Conservation (phyloP, 2,113 vertebrate genomes). For the Piprites chloris region DNA sequence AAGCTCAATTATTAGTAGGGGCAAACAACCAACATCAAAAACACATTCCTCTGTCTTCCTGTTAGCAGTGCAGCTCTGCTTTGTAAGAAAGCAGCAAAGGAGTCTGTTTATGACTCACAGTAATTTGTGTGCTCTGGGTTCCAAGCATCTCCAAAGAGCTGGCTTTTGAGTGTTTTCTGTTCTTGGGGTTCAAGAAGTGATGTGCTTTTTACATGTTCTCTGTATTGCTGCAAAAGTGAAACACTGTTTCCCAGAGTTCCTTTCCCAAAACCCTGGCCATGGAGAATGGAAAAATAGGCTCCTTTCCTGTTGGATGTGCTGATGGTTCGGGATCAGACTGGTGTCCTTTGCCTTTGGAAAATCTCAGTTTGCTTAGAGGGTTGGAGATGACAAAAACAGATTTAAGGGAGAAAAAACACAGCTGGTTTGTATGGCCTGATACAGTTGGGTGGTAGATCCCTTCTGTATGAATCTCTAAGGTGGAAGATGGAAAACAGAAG, state of each 20-base stretch:
- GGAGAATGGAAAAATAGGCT: not conserved
- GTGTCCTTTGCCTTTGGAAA: not conserved
- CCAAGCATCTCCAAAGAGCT: not conserved
- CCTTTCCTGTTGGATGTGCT: not conserved
- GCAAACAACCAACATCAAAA: not conserved
- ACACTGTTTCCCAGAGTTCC: not conserved
- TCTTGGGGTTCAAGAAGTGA: not conserved
- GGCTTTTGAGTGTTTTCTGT: not conserved
- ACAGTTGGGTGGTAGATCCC: not conserved
- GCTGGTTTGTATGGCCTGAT: not conserved
- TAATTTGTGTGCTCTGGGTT: not conserved
- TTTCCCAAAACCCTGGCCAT: not conserved
- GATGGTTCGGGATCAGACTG: not conserved
- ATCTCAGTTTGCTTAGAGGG: not conserved
- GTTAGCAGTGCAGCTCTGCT: not conserved
- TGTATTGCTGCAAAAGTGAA: not conserved
- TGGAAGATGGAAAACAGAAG: not conserved
- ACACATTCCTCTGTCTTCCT: not conserved
- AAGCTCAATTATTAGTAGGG: not conserved
- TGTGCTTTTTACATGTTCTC: not conserved
- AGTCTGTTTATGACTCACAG: not conserved
- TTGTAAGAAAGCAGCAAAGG: not conserved
- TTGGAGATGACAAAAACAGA: not conserved
- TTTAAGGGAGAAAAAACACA: fast-evolving
- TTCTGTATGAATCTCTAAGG: not conserved